Evolutionary conservation across 2,797 vertebrate genomes (phyloP).

Genomic region (Esox lucius): DNA sequence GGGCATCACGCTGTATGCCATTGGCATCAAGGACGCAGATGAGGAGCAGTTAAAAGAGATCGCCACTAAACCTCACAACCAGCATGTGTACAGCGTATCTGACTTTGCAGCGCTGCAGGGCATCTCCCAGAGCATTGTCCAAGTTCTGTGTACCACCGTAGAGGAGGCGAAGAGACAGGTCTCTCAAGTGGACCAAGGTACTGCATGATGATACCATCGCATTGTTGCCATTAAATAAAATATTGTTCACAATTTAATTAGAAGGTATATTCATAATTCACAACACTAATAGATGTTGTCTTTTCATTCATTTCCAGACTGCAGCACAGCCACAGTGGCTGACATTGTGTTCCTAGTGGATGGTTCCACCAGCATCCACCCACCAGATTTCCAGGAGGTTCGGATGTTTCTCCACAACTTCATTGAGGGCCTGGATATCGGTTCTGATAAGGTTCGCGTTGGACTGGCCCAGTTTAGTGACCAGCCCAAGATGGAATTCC

Average conservation of each 20-base stretch:
- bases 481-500: conserved; percentile 67
- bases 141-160: conserved; percentile 74
- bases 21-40: conserved; percentile 75
- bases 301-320: conserved; percentile 64
- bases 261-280: too few species aligned
- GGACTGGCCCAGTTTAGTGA: conserved; percentile 79
- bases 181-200: conserved; percentile 69
- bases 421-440: conserved; percentile 72
- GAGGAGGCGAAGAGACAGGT: conserved; percentile 67
- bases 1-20: conserved; percentile 74
- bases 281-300: not conserved
- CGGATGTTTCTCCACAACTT: conserved; percentile 73
- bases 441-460: conserved; percentile 70
- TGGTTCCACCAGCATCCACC: conserved; percentile 74
- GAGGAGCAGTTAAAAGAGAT: conserved; percentile 73
- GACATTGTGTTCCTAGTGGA: conserved; percentile 85
- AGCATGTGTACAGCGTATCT: conserved; percentile 70
- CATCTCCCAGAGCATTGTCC: conserved; percentile 71
- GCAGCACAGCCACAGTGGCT: conserved; percentile 66
- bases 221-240: too few species aligned
- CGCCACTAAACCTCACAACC: conserved; percentile 64
- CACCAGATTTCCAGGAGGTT: conserved; percentile 69
- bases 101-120: conserved; percentile 71
- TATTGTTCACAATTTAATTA: too few species aligned
- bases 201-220: conserved; percentile 2